Evolutionary conservation across 2,113 vertebrate genomes (phyloP), one percentile per base, ranked within the genome.

Genomic region (Theristicus caerulescens): DNA sequence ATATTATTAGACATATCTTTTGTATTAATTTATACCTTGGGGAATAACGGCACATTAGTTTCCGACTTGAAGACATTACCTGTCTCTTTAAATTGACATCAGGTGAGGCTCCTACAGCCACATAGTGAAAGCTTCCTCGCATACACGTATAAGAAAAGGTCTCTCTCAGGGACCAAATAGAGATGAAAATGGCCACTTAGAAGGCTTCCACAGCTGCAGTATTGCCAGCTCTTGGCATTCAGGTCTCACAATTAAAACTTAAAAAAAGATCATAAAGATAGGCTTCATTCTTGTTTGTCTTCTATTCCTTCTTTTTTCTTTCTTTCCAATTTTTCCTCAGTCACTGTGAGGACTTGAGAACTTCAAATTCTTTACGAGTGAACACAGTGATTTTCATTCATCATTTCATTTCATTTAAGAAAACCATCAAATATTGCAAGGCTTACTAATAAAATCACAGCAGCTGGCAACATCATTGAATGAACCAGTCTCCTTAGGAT

Each of bases 1-100:
- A 97, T 91, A 79, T 82, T 95, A 96, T 93, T 91, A 96, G 95
- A 97, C 95, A 89, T 91, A 95, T 92, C 94, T 96, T 97, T 97
- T 94, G 74, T 97, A 96, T 97, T 97, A 97, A 97, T 97, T 97
- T 97, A 96, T 97, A 97, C 97, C 97, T 93, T 77, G 32, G 96
- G 97, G 97, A 93, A 94, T 97, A 93, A 95, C 4, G 6, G 67
- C 91, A 95, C 93, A 93, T 95, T 96, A 96, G 79, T 93, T 96
- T 93, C 84, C 93, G 94, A 82, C 91, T 90, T 85, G 86, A 82
- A 90, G 93, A 89, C 93, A 95, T 96, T 95, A 95, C 62, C 89
- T 94, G 96, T 97, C 95, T 95, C 66, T 97, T 96, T 96, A 95
- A 94, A 95, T 93, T 95, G 97, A 95, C 66, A 87, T 95, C 94